Base-by-base conservation (phyloP, 2,797 vertebrate genomes). In the Alauda arvensis region DNA sequence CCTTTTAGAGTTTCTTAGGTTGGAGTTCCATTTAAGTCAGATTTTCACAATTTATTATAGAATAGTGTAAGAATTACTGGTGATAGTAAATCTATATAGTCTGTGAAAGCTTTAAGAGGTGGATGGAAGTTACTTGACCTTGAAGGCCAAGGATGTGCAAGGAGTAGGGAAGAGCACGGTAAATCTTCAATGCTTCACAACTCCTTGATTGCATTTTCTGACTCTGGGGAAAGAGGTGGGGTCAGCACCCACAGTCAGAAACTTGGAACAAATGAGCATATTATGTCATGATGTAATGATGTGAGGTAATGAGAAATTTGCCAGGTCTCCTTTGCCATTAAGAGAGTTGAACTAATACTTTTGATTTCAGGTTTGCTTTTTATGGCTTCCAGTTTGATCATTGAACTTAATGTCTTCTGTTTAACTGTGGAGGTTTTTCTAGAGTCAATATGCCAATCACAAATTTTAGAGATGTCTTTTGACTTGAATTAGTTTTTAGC, bases 121-220 rank as follows among this genome's bases (percentile, higher is more conserved):
- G 78, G 43, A 55, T 77, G 26, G 42, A 90, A 85, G 66, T 85
- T 67, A 60, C 60, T 85, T 81, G 87, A 92, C 87, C 91, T 92
- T 91, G 77, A 90, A 90, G 28, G 63, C n/a, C 53, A 78, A 72
- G 25, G 18, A 11, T 85, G 51, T 76, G 42, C 49, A 66, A 77
- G 71, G 45, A 87, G 16, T 43, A 66, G 45, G 28, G 53, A 71
- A 90, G 53, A 69, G 18, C 10, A 24, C 40, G 77, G 62, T 94
- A 81, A 72, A 87, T 92, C 77, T 89, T 81, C 48, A 83, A 7
- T 0, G 42, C 80, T 81, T 95, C 49, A 13, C 25, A 87, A 74
- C 60, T 59, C 48, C 34, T n/a, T 59, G 56, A 89, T 83, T 89
- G 77, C 63, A 56, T 76, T 83, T 42, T 45, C 45, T 78, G 60